phyloP scores from a whole-genome alignment of 2,888 invertebrate species.

The Mongoloraphidia duomilia region DNA sequence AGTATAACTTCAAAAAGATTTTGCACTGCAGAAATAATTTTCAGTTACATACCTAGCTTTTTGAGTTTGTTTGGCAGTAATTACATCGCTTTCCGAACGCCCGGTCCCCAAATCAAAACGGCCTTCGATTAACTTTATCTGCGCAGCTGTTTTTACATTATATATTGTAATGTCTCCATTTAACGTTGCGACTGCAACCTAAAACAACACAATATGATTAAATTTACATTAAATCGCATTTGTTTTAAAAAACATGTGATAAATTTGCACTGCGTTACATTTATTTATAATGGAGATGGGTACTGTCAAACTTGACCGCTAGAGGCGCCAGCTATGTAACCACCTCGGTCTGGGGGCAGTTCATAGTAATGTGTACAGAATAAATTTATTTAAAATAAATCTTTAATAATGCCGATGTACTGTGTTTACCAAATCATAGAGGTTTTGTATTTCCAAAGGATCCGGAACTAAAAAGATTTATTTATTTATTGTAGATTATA shows the following conservation, averaged over 20 bases:
- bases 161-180: conserved; percentile 77
- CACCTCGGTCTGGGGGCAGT: too few species aligned
- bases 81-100: conserved; percentile 64
- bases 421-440: too few species aligned
- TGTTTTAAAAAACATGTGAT: not conserved
- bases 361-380: too few species aligned
- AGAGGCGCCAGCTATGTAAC: too few species aligned
- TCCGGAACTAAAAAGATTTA: too few species aligned
- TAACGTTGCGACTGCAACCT: conserved; percentile 81
- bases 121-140: conserved; percentile 74
- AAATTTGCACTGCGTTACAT: not conserved
- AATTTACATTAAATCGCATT: not conserved
- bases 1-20: not conserved
- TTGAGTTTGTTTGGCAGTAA: conserved; percentile 73
- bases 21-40: conserved; percentile 7
- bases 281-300: conserved; percentile 2
- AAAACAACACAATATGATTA: conserved; percentile 7
- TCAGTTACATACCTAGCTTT: conserved; percentile 59
- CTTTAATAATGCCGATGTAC: too few species aligned
- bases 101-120: conserved; percentile 80
- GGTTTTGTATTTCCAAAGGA: too few species aligned
- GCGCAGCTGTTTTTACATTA: conserved; percentile 51
- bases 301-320: too few species aligned
- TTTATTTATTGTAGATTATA: too few species aligned
- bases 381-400: not conserved